Evolutionary conservation across 2,888 invertebrate species (phyloP).

Genomic region (Eucera pruinosa): DNA sequence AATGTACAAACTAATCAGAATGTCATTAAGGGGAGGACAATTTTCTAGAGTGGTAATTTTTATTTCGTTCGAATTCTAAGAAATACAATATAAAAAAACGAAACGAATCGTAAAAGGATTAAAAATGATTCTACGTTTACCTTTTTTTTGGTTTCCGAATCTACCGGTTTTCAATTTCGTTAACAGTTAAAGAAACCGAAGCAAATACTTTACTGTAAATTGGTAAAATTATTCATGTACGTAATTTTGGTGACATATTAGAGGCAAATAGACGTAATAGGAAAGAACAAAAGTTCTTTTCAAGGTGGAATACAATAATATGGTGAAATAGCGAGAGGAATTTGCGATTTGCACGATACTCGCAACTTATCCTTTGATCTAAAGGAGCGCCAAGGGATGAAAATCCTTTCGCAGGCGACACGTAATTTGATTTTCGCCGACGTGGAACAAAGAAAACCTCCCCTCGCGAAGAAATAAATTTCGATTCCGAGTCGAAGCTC

Average conservation of each 20-base stretch:
- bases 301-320: conserved; percentile 17
- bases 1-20: too few relatives aligned
- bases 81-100: too few relatives aligned
- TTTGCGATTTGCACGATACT: conserved; percentile 28
- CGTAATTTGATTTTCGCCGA: conserved; percentile 48
- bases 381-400: conserved; percentile 25
- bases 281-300: background rate
- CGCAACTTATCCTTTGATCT: conserved; percentile 46
- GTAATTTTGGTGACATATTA: background rate
- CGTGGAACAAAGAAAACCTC: conserved; percentile 33
- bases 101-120: too few relatives aligned
- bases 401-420: conserved; percentile 37
- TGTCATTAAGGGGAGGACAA: too few relatives aligned
- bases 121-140: too few relatives aligned
- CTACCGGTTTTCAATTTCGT: too few relatives aligned
- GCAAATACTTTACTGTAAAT: too few relatives aligned
- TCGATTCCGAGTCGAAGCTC: background rate
- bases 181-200: too few relatives aligned
- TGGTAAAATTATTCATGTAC: too few relatives aligned
- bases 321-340: conserved; percentile 24
- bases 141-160: too few relatives aligned
- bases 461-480: conserved; percentile 28
- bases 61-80: too few relatives aligned
- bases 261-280: background rate
- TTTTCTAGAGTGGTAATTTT: too few relatives aligned